Evolutionary conservation across 2,797 vertebrate genomes (phyloP), one percentile per base, ranked within the genome.

Genomic region (Sebastes hopkinsi): DNA sequence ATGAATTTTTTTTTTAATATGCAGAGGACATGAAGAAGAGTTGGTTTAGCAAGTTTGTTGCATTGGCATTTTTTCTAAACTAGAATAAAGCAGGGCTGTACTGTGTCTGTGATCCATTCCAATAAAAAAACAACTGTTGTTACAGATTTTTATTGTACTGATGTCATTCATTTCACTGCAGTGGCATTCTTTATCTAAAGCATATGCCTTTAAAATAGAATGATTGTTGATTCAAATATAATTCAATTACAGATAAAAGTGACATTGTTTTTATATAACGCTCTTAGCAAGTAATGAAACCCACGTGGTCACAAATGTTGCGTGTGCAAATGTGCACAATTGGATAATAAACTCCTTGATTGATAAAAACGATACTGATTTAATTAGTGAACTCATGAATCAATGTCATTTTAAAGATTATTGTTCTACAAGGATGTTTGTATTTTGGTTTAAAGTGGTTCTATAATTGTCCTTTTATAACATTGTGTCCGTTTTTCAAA

Each of bases 71-170:
- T 92, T 52, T 91, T 86, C 65, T 69, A 61, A 82, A 77, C 62
- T 92, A 92, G 88, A 92, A 71, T 83, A 79, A 81, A 80, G 80
- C 93, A 92, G 89, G 86, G 88, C 89, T 94, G 87, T 88, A 79
- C 91, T 91, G 89, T 93, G 90, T 92, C 86, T 94, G 89, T 94
- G 88, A 95, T 95, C 89, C 95, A 96, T 96, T 96, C 95, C 95
- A 96, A 95, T 95, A 94, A 96, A 96, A 89, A 94, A 86, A 80
- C 32, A 88, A 83, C 70, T 86, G 83, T 85, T 87, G 79, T 82
- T 80, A 91, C 83, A 88, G 70, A 82, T 16, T 42, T 62, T 6
- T 46, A 29, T 59, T 30, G 32, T n/a, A 11, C 4, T 23, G 1
- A 12, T 74, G 22, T 71, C 50, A 22, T 34, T 62, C 2, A 66